Evolutionary conservation across 2,888 invertebrate genomes (phyloP), one percentile per base, ranked within the genome.

Genomic region (Ceraclea dissimilis): DNA sequence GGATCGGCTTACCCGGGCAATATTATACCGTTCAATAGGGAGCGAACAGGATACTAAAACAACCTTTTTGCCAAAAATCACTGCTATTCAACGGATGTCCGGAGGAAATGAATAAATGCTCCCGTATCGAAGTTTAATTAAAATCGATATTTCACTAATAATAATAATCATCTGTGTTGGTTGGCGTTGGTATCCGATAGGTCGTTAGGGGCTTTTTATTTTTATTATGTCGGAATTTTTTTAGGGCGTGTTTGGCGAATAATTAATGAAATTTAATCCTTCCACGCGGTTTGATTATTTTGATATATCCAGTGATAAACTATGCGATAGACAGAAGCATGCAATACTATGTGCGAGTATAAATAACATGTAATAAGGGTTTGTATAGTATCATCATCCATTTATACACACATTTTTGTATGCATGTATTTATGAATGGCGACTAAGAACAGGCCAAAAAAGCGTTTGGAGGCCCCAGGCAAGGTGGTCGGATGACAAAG

Each of bases 81-180:
- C 2, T 13, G 39, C 39, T 39, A 39, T 39, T 39, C 39, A 39
- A n/a, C 16, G 39, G 39, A 39, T 39, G 16, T 39, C 39, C 39
- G 39, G 16, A 13, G 39, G 39, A 26, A 39, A 39, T 39, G 39
- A 39, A 39, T 39, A 4, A 39, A 39, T 13, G 16, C 13, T 26
- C 39, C 39, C 39, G 39, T 39, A 16, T 39, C 39, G 39, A 39
- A 39, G 39, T 39, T 39, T 39, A 39, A 39, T 39, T 39, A 39
- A 39, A 39, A 39, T 13, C 39, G 39, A 39, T 26, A 26, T 39
- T 39, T 16, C 8, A 39, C 39, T 39, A 39, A 4, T 39, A 39
- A 26, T 26, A 26, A 26, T 26, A 26, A 26, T 26, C 4, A 26
- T 26, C 26, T 26, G 26, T 26, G 26, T 26, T 26, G 39, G 39